These are phyloP conservation scores for Eulemur albifrons DNA, from an alignment of 2,797 vertebrate species.

Conservation along the genomic window DNA sequence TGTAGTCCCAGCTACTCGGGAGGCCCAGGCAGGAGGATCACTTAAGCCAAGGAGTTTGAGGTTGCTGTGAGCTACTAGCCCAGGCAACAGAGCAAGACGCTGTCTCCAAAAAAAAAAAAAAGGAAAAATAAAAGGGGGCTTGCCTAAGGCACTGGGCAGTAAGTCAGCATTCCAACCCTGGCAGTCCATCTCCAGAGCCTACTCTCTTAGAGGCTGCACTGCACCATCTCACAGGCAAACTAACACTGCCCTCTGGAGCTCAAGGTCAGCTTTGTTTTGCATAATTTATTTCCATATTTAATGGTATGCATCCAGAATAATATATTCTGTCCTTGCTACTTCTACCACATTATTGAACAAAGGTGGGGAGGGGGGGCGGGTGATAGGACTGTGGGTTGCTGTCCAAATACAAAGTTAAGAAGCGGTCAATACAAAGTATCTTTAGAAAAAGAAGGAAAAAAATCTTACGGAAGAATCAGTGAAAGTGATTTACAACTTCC, in stretches of 20 bases:
- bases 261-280: too few species aligned
- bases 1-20: too few species aligned
- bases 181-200: neutral
- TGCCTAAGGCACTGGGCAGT: accelerated
- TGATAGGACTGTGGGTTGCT: neutral
- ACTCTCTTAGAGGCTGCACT: too few species aligned
- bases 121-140: too few species aligned
- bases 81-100: too few species aligned
- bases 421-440: neutral
- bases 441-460: neutral
- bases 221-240: neutral
- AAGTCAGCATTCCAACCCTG: too few species aligned
- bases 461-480: neutral
- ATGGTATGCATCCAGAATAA: too few species aligned
- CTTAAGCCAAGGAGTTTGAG: too few species aligned
- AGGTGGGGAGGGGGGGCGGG: accelerated
- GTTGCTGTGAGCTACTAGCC: too few species aligned
- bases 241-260: neutral
- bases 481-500: neutral
- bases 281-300: neutral
- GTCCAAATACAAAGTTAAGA: neutral
- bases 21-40: too few species aligned
- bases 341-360: neutral
- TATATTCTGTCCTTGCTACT: neutral
- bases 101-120: too few species aligned